Evolutionary conservation across 2,113 vertebrate species (phyloP), one percentile per base, ranked within the genome.

Genomic region (Scalopus aquaticus): DNA sequence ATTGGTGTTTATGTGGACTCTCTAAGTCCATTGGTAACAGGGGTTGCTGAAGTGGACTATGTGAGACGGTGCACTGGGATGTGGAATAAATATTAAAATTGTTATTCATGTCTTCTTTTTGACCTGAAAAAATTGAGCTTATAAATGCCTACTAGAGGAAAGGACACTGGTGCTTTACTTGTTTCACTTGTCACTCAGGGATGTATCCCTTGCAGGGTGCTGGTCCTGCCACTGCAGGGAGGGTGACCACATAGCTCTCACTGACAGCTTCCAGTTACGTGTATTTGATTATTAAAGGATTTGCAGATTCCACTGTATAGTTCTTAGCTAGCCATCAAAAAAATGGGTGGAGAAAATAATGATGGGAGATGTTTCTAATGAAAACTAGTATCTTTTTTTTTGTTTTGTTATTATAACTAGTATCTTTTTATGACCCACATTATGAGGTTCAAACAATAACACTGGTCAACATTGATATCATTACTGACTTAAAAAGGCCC

Each of bases 11-110:
- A 22, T 88, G 32, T 76, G 2, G 73, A 39, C 8, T 56, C 8
- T 56, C 49, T 54, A 65, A 62, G n/a, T 62, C 54, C 28, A 2
- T 70, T 64, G 35, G 7, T 49, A 65, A 16, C 3, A 20, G 13
- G 73, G 37, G 28, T 64, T 85, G 16, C 15, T 56, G 8, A 49
- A 78, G 58, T 83, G 3, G 30, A 81, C 2, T 92, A 64, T 49
- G 15, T 86, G 80, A 90, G 44, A 72, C 2, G 28, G 4, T 46
- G 22, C 39, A 15, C 19, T 35, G 58, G 58, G 19, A 3, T 76
- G 3, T 64, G 20, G 44, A 28, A 65, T 84, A 83, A 94, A 80
- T 87, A 69, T 20, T 44, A 85, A 81, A 58, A 39, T 39, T 88
- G 54, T n/a, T 62, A n/a, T 46, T 70, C 54, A 16, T 74, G 20